Evolutionary conservation across 2,888 invertebrate genomes (phyloP), one percentile per base, ranked within the genome.

Genomic region (Diabrotica balteata): DNA sequence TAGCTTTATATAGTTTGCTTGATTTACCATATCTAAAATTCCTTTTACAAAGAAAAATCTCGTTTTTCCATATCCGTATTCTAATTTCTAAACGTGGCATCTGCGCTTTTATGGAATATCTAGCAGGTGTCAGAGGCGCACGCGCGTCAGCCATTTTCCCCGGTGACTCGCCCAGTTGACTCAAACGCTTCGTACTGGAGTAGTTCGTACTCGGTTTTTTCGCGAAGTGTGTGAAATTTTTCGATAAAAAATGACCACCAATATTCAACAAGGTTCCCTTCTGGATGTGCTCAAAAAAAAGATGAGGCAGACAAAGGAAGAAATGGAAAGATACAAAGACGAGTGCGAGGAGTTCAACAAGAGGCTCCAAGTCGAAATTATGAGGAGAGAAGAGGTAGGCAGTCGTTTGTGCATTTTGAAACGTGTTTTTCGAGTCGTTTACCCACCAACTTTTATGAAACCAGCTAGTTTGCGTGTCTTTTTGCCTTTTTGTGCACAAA

Each of bases 221-320:
- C 63, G 68, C 67, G 68, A 49, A 54, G 70, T 71, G 72, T 69
- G 55, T 44, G 52, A 59, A 55, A 32, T 60, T 62, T 69, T 64
- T 54, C 10, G 8, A 44, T 54, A 55, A 52, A 50, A 85, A 87
- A 95, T 94, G 94, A 92, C 94, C 88, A 90, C 93, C 85, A 93
- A 91, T 86, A 91, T 94, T 88, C 92, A 93, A 86, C 95, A 96
- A 88, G 95, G 95, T 84, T 93, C 94, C 82, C 92, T 98, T 80
- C 88, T 98, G 86, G 97, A 97, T 87, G 96, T 97, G 83, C 90
- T 98, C 83, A 98, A 98, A 91, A 97, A 97, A 91, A 99, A 98
- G 91, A 98, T 98, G 98, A 91, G 96, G 80, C 96, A 96, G 87
- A 95, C 97, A 81, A 97, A 97, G 88, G 97, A 97, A 86, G 98